Base-by-base conservation (phyloP, 2,113 vertebrate species). In the Phasianus colchicus region DNA sequence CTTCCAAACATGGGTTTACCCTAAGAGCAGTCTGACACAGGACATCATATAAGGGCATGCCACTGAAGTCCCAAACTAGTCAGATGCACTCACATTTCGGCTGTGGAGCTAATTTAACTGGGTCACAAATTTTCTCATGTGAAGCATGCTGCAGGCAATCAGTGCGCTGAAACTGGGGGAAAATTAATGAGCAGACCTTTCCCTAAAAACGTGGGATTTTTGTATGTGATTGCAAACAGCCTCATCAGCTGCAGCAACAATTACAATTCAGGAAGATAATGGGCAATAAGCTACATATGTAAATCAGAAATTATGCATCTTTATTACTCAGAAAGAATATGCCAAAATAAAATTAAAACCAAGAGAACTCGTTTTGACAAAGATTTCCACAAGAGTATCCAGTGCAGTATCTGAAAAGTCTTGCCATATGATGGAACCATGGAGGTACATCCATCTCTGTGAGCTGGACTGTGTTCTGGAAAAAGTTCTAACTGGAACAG, bases 101-200 rank as follows among this genome's bases (percentile, higher is more conserved):
- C 40, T 65, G 16, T 52, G 43, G 47, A 92, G 42, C 24, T 45
- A 25, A 34, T 40, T 45, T n/a, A 86, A 11, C 24, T 42, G 1
- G 2, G 42, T 9, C n/a, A 75, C 42, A 43, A 81, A 54, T 63
- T 42, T 58, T 86, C 1, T 0, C 42, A 29, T 2, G 1, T 32
- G 20, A 11, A 11, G 29, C 67, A 9, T 60, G 34, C 13, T 79
- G 66, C 29, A 85, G 32, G 16, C 0, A 4, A 32, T 17, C 18
- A 82, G 25, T 19, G 52, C 82, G 69, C 19, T 47, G 63, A 82
- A 84, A 67, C 1, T 21, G 18, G 2, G 87, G 21, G 75, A 89
- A 60, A 89, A 9, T 21, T 80, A 86, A 63, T 3, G 52, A 63
- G 24, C 7, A 76, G 36, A 54, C 30, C 54, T 77, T 13, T 14